phyloP scores from a whole-genome alignment of 2,888 invertebrate species.

The Stenichneumon culpator region DNA sequence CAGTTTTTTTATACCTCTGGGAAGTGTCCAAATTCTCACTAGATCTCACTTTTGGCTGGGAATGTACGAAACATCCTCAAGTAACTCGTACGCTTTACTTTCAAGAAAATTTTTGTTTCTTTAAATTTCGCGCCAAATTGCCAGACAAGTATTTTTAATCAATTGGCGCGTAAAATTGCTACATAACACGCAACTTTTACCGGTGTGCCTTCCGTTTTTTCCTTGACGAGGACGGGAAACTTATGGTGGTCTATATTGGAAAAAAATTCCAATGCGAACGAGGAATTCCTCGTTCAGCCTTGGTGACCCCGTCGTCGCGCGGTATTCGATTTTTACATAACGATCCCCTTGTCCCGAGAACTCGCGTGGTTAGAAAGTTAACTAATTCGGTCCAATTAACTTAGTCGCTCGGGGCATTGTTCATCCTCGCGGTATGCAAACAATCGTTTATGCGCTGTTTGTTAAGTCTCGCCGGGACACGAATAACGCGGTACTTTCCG shows the following conservation, averaged over 20 bases:
- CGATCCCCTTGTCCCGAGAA: constrained; percentile 27
- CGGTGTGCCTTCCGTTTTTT: constrained; percentile 28
- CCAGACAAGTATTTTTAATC: constrained; percentile 26
- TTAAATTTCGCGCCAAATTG: background rate
- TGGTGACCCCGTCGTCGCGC: constrained; percentile 31
- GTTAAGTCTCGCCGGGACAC: background rate
- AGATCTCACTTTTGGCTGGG: too few relatives aligned
- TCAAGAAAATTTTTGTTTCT: constrained; percentile 36
- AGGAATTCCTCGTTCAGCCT: constrained; percentile 47
- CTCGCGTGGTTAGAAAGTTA: constrained; percentile 57
- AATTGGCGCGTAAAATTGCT: constrained; percentile 32
- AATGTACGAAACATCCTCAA: too few relatives aligned
- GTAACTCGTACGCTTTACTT: constrained; percentile 30
- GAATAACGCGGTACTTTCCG: background rate
- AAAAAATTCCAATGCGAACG: constrained; percentile 45
- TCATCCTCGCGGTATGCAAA: constrained; percentile 59
- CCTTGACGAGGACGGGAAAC: background rate
- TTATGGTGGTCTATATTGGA: constrained; percentile 3
- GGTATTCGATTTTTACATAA: constrained; percentile 64
- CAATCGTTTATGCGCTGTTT: constrained; percentile 48
- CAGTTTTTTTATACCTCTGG: too few relatives aligned
- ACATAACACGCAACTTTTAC: constrained; percentile 10
- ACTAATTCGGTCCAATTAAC: constrained; percentile 60
- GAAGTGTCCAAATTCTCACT: too few relatives aligned
- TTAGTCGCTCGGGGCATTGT: constrained; percentile 40